Conservation (phyloP, 2,888 invertebrate species). For the Drosophila buzzatii region DNA sequence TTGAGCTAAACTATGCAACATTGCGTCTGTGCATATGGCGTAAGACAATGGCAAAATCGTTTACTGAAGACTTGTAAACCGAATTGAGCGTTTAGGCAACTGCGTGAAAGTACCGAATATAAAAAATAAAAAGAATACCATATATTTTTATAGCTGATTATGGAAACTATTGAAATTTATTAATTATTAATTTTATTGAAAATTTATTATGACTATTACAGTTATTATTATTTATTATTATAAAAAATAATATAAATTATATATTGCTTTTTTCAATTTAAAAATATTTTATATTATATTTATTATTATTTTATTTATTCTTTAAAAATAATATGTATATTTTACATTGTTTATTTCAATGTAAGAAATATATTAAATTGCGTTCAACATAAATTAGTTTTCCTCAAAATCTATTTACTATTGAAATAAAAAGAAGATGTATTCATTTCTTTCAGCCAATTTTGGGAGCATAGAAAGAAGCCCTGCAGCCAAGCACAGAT, state of each 20-base stretch:
- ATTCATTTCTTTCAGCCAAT: neutral
- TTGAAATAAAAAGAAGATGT: neutral
- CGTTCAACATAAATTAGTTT: neutral
- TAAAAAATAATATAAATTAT: too few species aligned
- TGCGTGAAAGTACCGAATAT: neutral
- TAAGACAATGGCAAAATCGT: conserved; percentile 47
- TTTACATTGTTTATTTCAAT: too few species aligned
- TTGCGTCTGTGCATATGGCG: conserved; percentile 21
- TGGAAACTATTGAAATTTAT: neutral
- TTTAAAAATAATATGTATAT: too few species aligned
- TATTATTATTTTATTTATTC: too few species aligned
- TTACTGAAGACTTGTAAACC: conserved; percentile 18
- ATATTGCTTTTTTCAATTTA: too few species aligned
- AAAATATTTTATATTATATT: too few species aligned
- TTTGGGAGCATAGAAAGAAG: neutral
- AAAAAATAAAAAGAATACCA: neutral
- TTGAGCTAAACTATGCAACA: conserved; percentile 7
- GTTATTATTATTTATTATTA: too few species aligned
- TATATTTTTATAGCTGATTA: neutral
- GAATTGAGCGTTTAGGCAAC: neutral
- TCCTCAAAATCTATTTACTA: neutral
- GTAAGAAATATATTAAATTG: neutral
- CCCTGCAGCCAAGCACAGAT: neutral
- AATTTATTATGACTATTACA: too few species aligned
- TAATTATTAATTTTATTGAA: too few species aligned